Conservation (phyloP, 2,888 invertebrate species). For the Tachystola acroxantha region DNA sequence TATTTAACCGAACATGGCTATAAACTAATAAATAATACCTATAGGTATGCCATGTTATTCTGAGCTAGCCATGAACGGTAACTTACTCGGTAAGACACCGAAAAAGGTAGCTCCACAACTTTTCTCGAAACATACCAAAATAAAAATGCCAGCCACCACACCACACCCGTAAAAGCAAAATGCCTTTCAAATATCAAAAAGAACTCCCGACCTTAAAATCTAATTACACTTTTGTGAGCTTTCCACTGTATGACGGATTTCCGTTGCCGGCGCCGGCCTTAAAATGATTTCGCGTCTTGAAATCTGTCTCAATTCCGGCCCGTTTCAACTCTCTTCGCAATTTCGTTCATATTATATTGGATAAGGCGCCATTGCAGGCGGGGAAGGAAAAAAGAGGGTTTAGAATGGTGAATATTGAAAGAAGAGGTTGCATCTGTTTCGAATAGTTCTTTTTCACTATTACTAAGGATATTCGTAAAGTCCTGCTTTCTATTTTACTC, state of each 20-base stretch:
- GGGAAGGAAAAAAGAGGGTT: constrained; percentile 2
- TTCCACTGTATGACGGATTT: constrained; percentile 47
- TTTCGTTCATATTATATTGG: constrained; percentile 46
- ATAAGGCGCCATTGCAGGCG: constrained; percentile 23
- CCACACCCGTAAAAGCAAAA: neutral
- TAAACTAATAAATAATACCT: too few relatives aligned
- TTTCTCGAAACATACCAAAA: too few relatives aligned
- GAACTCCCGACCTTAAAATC: constrained; percentile 30
- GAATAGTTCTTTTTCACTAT: neutral
- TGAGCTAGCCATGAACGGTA: too few relatives aligned
- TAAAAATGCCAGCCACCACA: neutral
- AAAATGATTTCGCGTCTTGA: constrained; percentile 53
- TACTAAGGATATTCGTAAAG: neutral
- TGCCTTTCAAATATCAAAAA: constrained; percentile 16
- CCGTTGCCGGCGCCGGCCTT: constrained; percentile 36
- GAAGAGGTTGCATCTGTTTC: neutral
- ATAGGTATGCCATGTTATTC: too few relatives aligned
- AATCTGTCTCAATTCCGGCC: constrained; percentile 53
- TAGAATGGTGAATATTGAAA: constrained; percentile 6
- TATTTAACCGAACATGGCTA: too few relatives aligned
- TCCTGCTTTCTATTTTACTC: too few relatives aligned
- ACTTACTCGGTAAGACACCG: too few relatives aligned
- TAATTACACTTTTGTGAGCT: constrained; percentile 36
- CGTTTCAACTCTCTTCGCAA: constrained; percentile 45
- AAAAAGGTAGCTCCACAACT: too few relatives aligned